Base-by-base conservation (phyloP, 2,888 invertebrate genomes). In the Metalampra italica region DNA sequence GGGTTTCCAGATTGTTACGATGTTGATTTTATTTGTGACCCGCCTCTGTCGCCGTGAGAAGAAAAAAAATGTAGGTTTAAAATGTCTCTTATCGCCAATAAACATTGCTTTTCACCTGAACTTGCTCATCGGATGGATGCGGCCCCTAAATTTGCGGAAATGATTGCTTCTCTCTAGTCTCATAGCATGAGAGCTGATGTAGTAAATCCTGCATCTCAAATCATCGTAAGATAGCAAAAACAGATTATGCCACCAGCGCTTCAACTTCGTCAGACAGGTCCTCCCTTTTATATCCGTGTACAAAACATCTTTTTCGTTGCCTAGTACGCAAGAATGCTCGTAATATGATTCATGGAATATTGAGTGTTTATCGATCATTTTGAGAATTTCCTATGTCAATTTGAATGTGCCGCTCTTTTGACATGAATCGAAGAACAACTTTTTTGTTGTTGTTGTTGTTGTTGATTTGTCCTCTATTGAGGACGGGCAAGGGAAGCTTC, bases 81-180 rank as follows among this genome's bases (percentile, higher is more conserved):
- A n/a, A 22, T 22, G 22, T 22, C 22, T 22, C 2, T 3, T 3
- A 5, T 22, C 22, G 22, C 5, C 22, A 5, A 32, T 8, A 32
- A 5, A 32, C 9, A 4, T 9, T 32, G 32, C 32, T 7, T 4
- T 22, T 8, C 39, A 65, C 68, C 64, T 66, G 55, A 68, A 71
- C 52, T 65, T 65, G 51, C 75, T 75, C 32, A 73, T 47, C 7
- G 76, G 76, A 50, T 75, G 75, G 30, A 76, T 74, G 22, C 61
- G 53, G 9, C 51, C 49, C 4, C 57, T 50, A 43, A 62, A 57
- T 7, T 57, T 50, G 2, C 68, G 61, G 49, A 57, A 74, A 12
- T 76, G 73, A n/a, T 56, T 54, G 3, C 57, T 52, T 13, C 76
- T 61, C 9, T 70, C 71, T 40, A 64, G 59, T 32, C 57, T 62